These are phyloP conservation scores for Dermolepida albohirtum DNA, from an alignment of 2,888 invertebrate species.

Conservation along the genomic window DNA sequence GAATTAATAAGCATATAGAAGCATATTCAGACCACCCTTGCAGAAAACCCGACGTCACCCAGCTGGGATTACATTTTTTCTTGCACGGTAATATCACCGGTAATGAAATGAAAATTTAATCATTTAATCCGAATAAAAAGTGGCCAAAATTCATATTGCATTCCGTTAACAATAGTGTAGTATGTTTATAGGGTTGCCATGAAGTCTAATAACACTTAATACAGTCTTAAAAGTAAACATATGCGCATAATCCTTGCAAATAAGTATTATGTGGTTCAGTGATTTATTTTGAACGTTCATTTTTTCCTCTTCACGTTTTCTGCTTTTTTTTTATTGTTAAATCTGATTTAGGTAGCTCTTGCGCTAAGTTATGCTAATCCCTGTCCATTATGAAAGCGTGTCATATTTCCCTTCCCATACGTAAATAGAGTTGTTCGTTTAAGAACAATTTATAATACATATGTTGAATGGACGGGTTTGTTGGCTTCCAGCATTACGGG, in stretches of 20 bases:
- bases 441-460: conserved; percentile 40
- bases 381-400: conserved; percentile 39
- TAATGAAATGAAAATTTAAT: conserved; percentile 43
- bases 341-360: conserved; percentile 46
- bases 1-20: conserved; percentile 9
- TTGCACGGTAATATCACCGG: background rate
- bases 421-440: conserved; percentile 47
- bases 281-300: conserved; percentile 42
- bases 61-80: background rate
- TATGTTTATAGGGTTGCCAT: conserved; percentile 34
- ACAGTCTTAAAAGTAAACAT: conserved; percentile 44
- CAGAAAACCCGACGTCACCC: background rate
- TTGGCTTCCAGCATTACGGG: conserved; percentile 25
- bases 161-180: conserved; percentile 39
- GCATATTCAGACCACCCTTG: conserved; percentile 6
- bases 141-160: conserved; percentile 35
- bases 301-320: background rate
- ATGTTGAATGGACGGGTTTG: conserved; percentile 20
- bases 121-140: conserved; percentile 43
- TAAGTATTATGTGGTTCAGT: conserved; percentile 40
- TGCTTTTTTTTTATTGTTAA: conserved; percentile 24
- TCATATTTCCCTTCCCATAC: conserved; percentile 37
- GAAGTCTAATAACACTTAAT: conserved; percentile 44
- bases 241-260: conserved; percentile 46
- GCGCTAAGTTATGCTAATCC: conserved; percentile 45